A percentile compares a stretch with the other conserved stretches of the same genome.
Conservation (phyloP, 2,888 invertebrate genomes). For the Rhagonycha fulva region DNA sequence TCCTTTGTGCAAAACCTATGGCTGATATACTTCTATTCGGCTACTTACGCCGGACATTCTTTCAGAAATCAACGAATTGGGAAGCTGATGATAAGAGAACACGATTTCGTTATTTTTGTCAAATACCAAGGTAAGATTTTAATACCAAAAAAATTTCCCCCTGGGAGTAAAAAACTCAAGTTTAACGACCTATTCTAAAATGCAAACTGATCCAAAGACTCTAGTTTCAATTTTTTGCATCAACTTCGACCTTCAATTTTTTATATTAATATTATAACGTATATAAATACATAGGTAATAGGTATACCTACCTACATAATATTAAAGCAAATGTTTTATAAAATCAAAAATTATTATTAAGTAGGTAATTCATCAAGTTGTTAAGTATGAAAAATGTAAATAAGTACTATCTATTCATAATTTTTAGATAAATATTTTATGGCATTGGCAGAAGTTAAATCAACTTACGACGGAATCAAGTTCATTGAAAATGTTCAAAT, state of each 20-base stretch:
- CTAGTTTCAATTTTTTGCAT: neutral
- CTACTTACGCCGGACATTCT: conserved; percentile 48
- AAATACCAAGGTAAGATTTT: conserved; percentile 43
- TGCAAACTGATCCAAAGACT: neutral
- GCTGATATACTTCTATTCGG: conserved; percentile 49
- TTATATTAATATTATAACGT: neutral
- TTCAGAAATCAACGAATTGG: conserved; percentile 47
- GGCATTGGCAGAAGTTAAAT: conserved; percentile 48
- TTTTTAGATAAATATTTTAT: conserved; percentile 40
- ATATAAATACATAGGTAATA: too few species aligned
- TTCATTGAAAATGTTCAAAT: conserved; percentile 39
- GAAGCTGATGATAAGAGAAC: conserved; percentile 50
- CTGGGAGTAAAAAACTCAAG: neutral
- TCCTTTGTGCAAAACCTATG: conserved; percentile 39
- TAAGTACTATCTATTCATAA: neutral
- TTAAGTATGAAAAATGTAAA: too few species aligned
- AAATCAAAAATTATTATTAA: too few species aligned
- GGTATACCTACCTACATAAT: neutral
- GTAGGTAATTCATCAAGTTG: too few species aligned
- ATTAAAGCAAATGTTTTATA: neutral
- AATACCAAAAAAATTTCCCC: neutral
- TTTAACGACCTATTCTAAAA: neutral
- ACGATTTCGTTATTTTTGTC: conserved; percentile 50
- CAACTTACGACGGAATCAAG: conserved; percentile 44
- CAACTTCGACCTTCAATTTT: neutral